phyloP scores from a whole-genome alignment of 1,140 invertebrate genomes.

The Polypedilum vanderplanki region DNA sequence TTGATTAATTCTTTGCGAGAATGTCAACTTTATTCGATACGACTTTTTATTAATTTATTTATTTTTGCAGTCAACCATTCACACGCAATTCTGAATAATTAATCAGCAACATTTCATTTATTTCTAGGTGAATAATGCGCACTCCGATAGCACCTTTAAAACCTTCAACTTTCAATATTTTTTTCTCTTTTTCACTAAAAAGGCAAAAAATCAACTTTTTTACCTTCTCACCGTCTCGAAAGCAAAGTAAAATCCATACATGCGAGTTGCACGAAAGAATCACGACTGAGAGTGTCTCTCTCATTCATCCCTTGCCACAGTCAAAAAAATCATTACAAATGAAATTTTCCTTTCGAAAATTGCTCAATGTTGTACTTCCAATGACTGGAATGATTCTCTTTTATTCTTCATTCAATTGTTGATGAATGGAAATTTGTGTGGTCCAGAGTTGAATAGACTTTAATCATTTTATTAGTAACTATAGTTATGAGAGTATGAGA shows the following conservation, averaged over 20 bases:
- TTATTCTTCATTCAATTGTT: too few species aligned
- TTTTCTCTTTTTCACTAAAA: background rate
- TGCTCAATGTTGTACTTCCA: background rate
- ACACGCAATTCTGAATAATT: slow-evolving; percentile 12
- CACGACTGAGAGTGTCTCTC: slow-evolving; percentile 16
- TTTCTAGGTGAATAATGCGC: background rate
- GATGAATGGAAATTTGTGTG: background rate
- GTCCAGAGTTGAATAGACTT: slow-evolving; percentile 17
- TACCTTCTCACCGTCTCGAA: background rate
- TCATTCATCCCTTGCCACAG: background rate
- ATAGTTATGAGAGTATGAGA: background rate
- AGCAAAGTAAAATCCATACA: background rate
- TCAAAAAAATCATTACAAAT: slow-evolving; percentile 25
- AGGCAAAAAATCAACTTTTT: background rate
- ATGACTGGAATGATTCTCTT: background rate
- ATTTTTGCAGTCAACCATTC: background rate
- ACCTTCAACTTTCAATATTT: background rate
- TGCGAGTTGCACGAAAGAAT: slow-evolving; percentile 20
- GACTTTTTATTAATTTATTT: slow-evolving; percentile 9
- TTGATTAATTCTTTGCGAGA: too few species aligned
- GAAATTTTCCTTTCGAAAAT: slow-evolving; percentile 20
- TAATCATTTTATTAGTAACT: background rate
- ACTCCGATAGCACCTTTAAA: background rate
- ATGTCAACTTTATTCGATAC: too few species aligned
- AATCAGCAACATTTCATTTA: background rate